Base-by-base conservation (phyloP, 2,113 vertebrate genomes). In the Dinomys branickii region DNA sequence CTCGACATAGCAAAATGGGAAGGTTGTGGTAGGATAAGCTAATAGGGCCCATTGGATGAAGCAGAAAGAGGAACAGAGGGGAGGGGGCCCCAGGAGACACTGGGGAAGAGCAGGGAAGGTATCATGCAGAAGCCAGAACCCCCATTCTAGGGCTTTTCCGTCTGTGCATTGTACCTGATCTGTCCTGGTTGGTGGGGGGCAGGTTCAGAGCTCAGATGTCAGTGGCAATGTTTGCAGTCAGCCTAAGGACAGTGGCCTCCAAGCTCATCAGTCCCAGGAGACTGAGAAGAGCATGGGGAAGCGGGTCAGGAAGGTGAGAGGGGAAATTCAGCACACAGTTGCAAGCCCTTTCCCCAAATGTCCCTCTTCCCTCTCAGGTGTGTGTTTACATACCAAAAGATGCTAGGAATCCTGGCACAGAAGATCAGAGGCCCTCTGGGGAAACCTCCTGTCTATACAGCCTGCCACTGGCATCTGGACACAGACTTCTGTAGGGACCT, bases 171-270 rank as follows among this genome's bases (percentile, higher is more conserved):
- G 1, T 20, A 44, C 26, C 5, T 73, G 58, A n/a, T 7, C 20
- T 33, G 19, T 10, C 16, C 10, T 13, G 8, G 7, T 9, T 0
- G 3, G 12, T 1, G 13, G 33, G 28, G 10, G 38, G 10, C 11
- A 50, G 38, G 7, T 35, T 88, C 67, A 90, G 81, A 94, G 41
- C n/a, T 17, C 35, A 63, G 33, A 71, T 1, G 28, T 24, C 3
- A 0, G 0, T 0, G 3, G 26, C 28, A 19, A 9, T 2, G 8
- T 75, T 44, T 44, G 26, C 9, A 82, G 33, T 0, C 7, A 88
- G 14, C n/a, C 56, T 88, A 54, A n/a, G n/a, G n/a, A 30, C 6
- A 30, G 47, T 3, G 12, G n/a, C 41, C 52, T 69, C 58, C 28
- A 20, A 89, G 59, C 5, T 63, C 35, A 73, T 26, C 4, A 19